A percentile compares a stretch with the other conserved stretches of the same genome.
phyloP scores from a whole-genome alignment of 2,113 vertebrate genomes.

The Nothobranchius kuhntae region DNA sequence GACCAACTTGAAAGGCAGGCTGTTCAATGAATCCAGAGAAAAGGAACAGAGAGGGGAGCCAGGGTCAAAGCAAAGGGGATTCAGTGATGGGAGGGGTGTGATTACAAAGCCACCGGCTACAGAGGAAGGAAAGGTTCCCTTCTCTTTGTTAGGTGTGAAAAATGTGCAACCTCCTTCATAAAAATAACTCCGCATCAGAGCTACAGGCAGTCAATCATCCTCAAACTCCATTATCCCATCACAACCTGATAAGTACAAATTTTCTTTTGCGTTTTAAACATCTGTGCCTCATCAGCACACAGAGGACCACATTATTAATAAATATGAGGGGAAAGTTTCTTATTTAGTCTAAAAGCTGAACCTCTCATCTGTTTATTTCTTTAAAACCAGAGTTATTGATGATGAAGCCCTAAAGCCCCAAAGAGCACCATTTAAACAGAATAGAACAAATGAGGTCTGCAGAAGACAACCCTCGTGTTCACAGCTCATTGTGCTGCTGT shows the following conservation, averaged over 20 bases:
- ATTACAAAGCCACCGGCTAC: slow-evolving; percentile 85
- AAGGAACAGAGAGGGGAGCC: slow-evolving; percentile 26
- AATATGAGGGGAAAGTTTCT: background rate
- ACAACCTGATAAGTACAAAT: background rate
- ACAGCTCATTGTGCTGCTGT: background rate
- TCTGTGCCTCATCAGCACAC: background rate
- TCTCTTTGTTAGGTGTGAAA: slow-evolving; percentile 87
- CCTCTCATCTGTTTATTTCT: background rate
- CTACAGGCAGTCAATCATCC: background rate
- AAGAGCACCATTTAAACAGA: background rate
- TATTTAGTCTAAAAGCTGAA: background rate
- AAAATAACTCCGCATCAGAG: slow-evolving; percentile 7
- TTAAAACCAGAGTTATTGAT: background rate
- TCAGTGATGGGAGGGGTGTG: slow-evolving; percentile 66
- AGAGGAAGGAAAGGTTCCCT: slow-evolving; percentile 84
- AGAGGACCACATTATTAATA: background rate
- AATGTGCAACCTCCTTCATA: slow-evolving; percentile 84
- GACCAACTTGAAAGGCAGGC: slow-evolving; percentile 84
- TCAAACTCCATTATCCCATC: no score
- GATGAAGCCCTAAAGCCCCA: background rate
- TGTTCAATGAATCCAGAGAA: slow-evolving; percentile 51
- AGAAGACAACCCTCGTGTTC: background rate
- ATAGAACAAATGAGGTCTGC: slow-evolving; percentile 3
- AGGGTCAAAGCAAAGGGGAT: slow-evolving; percentile 36
- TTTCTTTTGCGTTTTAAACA: no score